Evolutionary conservation across 2,113 vertebrate genomes (phyloP).

Genomic region (Cacatua alba): DNA sequence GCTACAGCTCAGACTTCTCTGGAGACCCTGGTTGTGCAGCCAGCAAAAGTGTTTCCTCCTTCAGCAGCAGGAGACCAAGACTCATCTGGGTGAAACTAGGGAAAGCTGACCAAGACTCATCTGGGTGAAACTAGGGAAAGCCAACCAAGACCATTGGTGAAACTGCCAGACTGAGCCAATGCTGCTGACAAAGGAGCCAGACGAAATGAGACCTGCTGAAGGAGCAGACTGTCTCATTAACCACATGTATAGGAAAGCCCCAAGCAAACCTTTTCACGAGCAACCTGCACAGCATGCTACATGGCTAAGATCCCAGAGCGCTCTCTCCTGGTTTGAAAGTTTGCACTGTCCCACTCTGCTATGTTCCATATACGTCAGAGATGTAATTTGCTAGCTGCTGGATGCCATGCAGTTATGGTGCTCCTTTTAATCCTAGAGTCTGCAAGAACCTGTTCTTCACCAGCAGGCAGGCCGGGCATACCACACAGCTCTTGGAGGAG

Average conservation of each 20-base stretch:
- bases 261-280: background rate
- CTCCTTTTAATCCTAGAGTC: background rate
- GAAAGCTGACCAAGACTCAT: background rate
- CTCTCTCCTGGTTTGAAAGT: background rate
- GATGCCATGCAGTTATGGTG: fast-evolving
- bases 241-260: background rate
- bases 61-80: background rate
- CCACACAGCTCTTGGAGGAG: background rate
- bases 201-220: background rate
- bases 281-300: background rate
- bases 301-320: background rate
- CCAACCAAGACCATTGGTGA: background rate
- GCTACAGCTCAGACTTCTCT: background rate
- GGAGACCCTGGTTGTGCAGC: background rate
- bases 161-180: background rate
- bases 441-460: background rate
- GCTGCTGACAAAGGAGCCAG: background rate
- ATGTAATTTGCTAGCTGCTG: background rate
- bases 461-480: background rate
- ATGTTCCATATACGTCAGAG: background rate
- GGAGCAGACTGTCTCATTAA: background rate
- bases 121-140: background rate
- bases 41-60: background rate
- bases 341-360: background rate
- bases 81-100: background rate